phyloP scores from a whole-genome alignment of 2,113 vertebrate species.

The Perca fluviatilis region DNA sequence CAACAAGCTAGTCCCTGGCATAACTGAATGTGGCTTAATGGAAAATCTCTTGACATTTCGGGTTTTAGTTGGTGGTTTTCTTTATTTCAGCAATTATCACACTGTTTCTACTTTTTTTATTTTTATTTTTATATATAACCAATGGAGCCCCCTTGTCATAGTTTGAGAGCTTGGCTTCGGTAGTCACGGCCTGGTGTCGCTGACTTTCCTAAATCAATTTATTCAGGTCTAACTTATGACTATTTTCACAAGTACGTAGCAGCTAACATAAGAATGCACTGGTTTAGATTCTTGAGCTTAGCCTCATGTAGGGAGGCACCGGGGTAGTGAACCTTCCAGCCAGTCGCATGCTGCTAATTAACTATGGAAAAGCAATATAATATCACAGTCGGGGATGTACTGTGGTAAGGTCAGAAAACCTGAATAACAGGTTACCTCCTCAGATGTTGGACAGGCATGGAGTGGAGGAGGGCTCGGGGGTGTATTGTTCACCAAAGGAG shows the following conservation, averaged over 20 bases:
- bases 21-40: constrained; percentile 6
- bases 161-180: not conserved
- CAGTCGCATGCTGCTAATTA: constrained; percentile 28
- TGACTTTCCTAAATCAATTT: constrained; percentile 13
- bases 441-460: constrained; percentile 37
- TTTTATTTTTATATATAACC: too few relatives aligned
- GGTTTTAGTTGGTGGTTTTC: not conserved
- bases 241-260: not conserved
- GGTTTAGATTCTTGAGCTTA: constrained; percentile 17
- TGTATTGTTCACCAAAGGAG: constrained; percentile 23
- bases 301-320: constrained; percentile 26
- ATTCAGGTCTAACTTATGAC: constrained; percentile 8
- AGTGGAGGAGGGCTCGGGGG: not conserved
- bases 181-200: not conserved
- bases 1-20: constrained; percentile 24
- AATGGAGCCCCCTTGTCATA: not conserved
- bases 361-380: constrained; percentile 61
- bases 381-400: constrained; percentile 46
- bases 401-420: constrained; percentile 43
- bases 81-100: not conserved
- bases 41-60: constrained; percentile 16
- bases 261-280: constrained; percentile 27
- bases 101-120: not conserved
- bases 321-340: constrained; percentile 12
- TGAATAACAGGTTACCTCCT: constrained; percentile 36